Evolutionary conservation across 2,113 vertebrate genomes (phyloP), one percentile per base, ranked within the genome.

Genomic region (Chinchilla lanigera): DNA sequence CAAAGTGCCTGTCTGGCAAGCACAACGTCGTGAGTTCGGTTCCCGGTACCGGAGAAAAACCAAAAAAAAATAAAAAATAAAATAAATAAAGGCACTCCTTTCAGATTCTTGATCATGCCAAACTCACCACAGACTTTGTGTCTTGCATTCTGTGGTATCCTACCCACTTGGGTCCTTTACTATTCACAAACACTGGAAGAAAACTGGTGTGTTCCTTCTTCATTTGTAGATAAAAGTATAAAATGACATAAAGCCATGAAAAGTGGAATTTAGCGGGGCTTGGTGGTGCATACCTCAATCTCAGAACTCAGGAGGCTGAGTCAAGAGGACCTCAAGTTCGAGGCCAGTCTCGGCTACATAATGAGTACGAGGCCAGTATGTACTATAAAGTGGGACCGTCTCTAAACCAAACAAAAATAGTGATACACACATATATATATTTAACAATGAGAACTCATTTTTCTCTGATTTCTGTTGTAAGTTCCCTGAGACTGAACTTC

Each of bases 101-200:
- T 52, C 38, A 20, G 38, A 65, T 44, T 26, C 41, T 12, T 1
- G 13, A 67, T 50, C 11, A 28, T 0, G 26, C 58, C 56, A n/a
- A 14, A n/a, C n/a, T 77, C n/a, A 75, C 52, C 12, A 56, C 85
- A 26, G 41, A 28, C 3, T 54, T 71, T 77, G n/a, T 2, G 30
- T 30, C 52, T 58, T 4, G 22, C 1, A 0, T n/a, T 60, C 17
- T 4, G 0, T 7, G 16, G 38, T 8, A 26, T 11, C 22, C 28
- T 3, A 35, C 16, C n/a, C 73, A 5, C 16, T 35, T 35, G 26
- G 14, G 11, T 73, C 22, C n/a, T 58, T 71, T 44, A 90, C 44
- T 11, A 65, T n/a, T 20, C 13, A 73, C 19, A 84, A 38, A 61
- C 4, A 41, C 10, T 22, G 14, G 4, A 83, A 80, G 26, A 30